Evolutionary conservation across 1,140 invertebrate species (phyloP), one percentile per base, ranked within the genome.

Genomic region (Aricia agestis): DNA sequence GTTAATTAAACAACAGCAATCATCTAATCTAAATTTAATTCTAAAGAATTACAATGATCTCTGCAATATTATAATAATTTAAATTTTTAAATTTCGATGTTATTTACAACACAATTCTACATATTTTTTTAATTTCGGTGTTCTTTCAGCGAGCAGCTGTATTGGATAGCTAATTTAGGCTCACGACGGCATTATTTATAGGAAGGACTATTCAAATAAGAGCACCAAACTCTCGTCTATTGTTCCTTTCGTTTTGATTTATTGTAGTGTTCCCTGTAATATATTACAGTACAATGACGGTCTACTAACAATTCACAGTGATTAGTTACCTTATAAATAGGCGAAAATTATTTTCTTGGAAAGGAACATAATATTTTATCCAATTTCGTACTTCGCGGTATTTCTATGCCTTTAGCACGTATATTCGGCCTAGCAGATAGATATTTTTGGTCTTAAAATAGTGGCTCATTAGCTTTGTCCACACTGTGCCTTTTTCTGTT

Each of bases 221-320:
- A 52, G 45, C 45, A 52, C 45, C 45, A 52, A 52, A 52, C 11
- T 52, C 5, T 13, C 45, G 10, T 52, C 45, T 52, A 52, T 52
- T 52, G 45, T 52, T 52, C 45, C 45, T 52, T 52, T 52, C 10
- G 45, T 52, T 52, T 52, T 52, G 45, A 52, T 52, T 52, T 52
- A 52, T 52, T 52, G 45, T 52, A 3, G 45, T 25, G 25, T 52
- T 52, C 45, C 45, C 45, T 2, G 45, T 52, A 52, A 52, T 52
- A 13, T 52, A 52, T 52, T 52, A 13, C 45, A 15, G 45, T 52
- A 52, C 45, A 52, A 52, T 52, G 45, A 15, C 45, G 45, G 45
- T 52, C 10, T 52, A 42, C 41, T 42, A 42, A 42, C 41, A 15
- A 52, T 52, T 52, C 9, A 15, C 45, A 2, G 9, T 52, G 45